phyloP scores from a whole-genome alignment of 2,888 invertebrate genomes.

The Harpagoxenus sublaevis region DNA sequence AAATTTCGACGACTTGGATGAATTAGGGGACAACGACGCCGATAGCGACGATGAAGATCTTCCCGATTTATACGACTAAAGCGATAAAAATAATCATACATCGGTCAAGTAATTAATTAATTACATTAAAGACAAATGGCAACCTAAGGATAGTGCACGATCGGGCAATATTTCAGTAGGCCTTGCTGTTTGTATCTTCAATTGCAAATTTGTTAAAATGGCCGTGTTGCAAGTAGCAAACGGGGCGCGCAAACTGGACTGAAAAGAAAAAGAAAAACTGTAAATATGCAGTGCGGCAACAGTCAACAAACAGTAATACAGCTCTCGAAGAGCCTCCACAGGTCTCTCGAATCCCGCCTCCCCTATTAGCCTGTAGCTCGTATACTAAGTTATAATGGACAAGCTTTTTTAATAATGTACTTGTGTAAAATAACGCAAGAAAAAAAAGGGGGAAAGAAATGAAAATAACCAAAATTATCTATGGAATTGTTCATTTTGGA shows the following conservation, averaged over 20 bases:
- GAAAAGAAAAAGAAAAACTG: constrained; percentile 35
- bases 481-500: constrained; percentile 68
- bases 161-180: constrained; percentile 74
- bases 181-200: constrained; percentile 75
- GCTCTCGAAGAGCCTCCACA: constrained; percentile 68
- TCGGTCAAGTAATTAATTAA: constrained; percentile 43
- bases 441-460: constrained; percentile 64
- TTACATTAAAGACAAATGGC: constrained; percentile 67
- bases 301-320: constrained; percentile 71
- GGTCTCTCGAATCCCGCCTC: constrained; percentile 22
- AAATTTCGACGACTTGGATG: constrained; percentile 92
- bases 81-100: constrained; percentile 20
- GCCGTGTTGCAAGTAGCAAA: constrained; percentile 70
- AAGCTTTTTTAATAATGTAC: constrained; percentile 82
- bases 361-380: constrained; percentile 78
- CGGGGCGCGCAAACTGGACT: constrained; percentile 67
- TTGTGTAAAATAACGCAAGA: constrained; percentile 79
- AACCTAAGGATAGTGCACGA: constrained; percentile 74
- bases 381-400: constrained; percentile 83
- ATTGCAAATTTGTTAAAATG: constrained; percentile 72
- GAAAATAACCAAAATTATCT: constrained; percentile 63
- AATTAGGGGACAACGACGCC: constrained; percentile 88
- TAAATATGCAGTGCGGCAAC: constrained; percentile 58
- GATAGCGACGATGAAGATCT: constrained; percentile 91
- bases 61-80: constrained; percentile 88